Base-by-base conservation (phyloP, 2,888 invertebrate species). In the Apamea epomidion region DNA sequence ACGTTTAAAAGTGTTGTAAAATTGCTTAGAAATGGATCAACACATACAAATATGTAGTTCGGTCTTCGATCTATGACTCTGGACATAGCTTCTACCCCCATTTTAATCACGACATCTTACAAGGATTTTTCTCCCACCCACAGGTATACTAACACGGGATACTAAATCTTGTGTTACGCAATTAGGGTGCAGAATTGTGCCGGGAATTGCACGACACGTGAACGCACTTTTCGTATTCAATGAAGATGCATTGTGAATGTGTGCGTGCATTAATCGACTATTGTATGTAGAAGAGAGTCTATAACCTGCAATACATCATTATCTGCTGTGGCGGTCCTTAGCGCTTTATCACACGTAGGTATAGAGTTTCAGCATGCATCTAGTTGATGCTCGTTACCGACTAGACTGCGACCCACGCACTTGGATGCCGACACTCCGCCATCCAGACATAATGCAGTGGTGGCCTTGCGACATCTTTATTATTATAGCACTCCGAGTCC, bases 361-460 rank as follows among this genome's bases (percentile, higher is more conserved):
- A 76, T 85, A 77, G 21, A 85, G 62, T 85, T 85, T 81, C 88
- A 81, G 81, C 76, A 58, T 81, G 86, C 75, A 85, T 78, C 88
- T 76, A 81, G 85, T 88, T 76, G 51, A 60, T 29, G 82, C 73
- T 88, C 86, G 86, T 85, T 85, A 85, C 67, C 6, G 71, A 77
- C 80, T 78, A 90, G 90, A 90, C 87, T 73, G 32, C 84, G 70
- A 3, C 88, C 90, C 88, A 88, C 88, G 84, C 82, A 76, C 71
- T 86, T 88, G 84, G 73, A 88, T 83, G 89, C 88, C 90, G 81
- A 32, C 83, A 25, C 77, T 54, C 76, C 84, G 73, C 72, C 83
- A 87, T 71, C 76, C 83, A 89, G 89, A 90, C 89, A 89, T 85
- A 90, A 90, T 90, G 85, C 89, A 89, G 45, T 76, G 87, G 51